Evolutionary conservation across 2,113 vertebrate species (phyloP).

Genomic region (Cephalopholis sonnerati): DNA sequence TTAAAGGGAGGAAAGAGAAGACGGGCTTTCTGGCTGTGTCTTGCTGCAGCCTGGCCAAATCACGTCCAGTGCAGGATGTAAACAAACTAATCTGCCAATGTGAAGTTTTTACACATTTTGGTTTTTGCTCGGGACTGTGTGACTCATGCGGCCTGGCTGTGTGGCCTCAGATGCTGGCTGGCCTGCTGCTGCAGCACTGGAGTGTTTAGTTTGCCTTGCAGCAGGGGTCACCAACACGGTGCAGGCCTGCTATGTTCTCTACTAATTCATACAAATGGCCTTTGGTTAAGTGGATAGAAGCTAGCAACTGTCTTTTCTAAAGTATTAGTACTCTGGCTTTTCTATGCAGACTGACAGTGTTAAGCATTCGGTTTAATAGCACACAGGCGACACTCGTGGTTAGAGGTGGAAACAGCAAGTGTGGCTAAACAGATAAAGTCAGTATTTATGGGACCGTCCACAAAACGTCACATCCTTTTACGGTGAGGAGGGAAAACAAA

Average conservation of each 20-base stretch:
- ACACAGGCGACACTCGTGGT: background rate
- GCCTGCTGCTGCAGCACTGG: conserved; percentile 45
- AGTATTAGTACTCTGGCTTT: background rate
- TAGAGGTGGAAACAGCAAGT: background rate
- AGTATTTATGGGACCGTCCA: too few relatives aligned
- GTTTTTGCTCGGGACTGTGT: conserved; percentile 58
- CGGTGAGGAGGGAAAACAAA: too few relatives aligned
- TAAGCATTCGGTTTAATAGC: background rate
- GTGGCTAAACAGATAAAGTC: background rate
- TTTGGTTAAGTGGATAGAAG: background rate
- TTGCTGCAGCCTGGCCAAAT: conserved; percentile 63
- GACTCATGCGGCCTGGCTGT: conserved; percentile 63
- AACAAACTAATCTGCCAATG: conserved; percentile 80
- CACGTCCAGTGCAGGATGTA: conserved; percentile 79
- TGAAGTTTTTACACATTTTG: conserved; percentile 76
- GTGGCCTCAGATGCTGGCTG: conserved; percentile 62
- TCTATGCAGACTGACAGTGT: background rate
- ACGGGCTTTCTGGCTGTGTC: conserved; percentile 64
- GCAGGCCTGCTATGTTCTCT: conserved; percentile 19
- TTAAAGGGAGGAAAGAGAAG: conserved; percentile 52
- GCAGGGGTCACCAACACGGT: conserved; percentile 63
- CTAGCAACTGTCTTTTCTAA: background rate
- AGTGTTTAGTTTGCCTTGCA: conserved; percentile 70
- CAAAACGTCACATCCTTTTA: too few relatives aligned
- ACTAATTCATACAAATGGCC: conserved; percentile 4